These are phyloP conservation scores for Gila orcuttii DNA, from an alignment of 2,113 vertebrate genomes.

Conservation along the genomic window DNA sequence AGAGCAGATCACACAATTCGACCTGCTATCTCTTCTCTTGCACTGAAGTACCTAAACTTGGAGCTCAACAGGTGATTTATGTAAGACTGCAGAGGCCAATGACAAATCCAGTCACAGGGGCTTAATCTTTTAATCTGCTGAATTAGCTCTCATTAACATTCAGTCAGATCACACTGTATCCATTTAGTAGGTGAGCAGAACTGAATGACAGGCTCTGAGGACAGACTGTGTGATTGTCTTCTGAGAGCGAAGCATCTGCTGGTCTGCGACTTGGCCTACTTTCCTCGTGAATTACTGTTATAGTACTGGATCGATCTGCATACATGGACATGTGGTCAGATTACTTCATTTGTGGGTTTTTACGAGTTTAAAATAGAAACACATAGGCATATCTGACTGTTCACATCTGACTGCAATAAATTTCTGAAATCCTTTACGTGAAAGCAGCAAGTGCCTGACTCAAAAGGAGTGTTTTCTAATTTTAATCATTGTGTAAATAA, in stretches of 20 bases:
- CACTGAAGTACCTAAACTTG: not conserved
- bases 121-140: slow-evolving; percentile 39
- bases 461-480: not conserved
- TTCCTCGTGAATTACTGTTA: not conserved
- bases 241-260: slow-evolving; percentile 41
- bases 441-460: not conserved
- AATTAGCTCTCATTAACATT: slow-evolving; percentile 23
- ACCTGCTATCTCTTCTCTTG: not conserved
- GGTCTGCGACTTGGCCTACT: slow-evolving; percentile 42
- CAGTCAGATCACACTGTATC: not conserved
- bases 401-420: not conserved
- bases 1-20: not conserved
- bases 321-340: slow-evolving; percentile 5
- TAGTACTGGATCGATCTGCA: slow-evolving; percentile 26
- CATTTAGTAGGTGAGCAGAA: slow-evolving; percentile 38
- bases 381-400: not conserved
- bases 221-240: slow-evolving; percentile 25
- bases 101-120: slow-evolving; percentile 27
- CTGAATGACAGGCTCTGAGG: slow-evolving; percentile 23
- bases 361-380: slow-evolving; percentile 28
- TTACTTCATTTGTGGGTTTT: not conserved
- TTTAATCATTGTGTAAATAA: not conserved
- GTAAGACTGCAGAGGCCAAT: not conserved
- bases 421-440: not conserved
- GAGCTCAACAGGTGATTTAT: slow-evolving; percentile 17